Conservation (phyloP, 64 coral and sea anemone genomes). For the Cladopsammia gracilis region DNA sequence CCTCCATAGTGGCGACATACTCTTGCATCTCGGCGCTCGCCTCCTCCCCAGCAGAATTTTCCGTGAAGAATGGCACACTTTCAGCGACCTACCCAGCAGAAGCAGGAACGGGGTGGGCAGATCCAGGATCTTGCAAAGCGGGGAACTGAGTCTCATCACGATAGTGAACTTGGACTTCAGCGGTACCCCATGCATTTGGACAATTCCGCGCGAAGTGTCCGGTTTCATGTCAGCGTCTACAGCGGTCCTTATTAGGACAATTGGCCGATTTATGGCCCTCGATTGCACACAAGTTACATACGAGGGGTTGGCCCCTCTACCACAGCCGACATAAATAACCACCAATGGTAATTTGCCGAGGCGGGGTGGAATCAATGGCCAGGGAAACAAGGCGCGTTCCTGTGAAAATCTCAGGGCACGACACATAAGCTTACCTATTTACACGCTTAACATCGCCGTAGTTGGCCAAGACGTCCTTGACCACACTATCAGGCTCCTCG, state of each 20-base stretch:
- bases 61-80: too few species aligned
- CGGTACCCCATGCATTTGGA: background rate
- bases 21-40: too few species aligned
- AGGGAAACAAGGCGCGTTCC: background rate
- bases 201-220: background rate
- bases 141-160: rapidly evolving
- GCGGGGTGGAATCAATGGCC: background rate
- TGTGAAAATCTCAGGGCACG: background rate
- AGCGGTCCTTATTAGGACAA: background rate
- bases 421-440: background rate
- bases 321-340: background rate
- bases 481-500: background rate
- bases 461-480: background rate
- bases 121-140: background rate
- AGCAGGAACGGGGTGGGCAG: too few species aligned
- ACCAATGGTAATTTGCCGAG: background rate
- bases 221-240: background rate
- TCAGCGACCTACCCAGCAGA: too few species aligned
- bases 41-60: too few species aligned
- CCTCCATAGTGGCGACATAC: too few species aligned
- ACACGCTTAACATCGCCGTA: background rate
- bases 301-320: background rate
- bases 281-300: background rate
- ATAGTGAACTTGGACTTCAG: rapidly evolving
- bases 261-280: background rate